Conservation (phyloP, 2,888 invertebrate genomes). For the Fragum whitleyi region DNA sequence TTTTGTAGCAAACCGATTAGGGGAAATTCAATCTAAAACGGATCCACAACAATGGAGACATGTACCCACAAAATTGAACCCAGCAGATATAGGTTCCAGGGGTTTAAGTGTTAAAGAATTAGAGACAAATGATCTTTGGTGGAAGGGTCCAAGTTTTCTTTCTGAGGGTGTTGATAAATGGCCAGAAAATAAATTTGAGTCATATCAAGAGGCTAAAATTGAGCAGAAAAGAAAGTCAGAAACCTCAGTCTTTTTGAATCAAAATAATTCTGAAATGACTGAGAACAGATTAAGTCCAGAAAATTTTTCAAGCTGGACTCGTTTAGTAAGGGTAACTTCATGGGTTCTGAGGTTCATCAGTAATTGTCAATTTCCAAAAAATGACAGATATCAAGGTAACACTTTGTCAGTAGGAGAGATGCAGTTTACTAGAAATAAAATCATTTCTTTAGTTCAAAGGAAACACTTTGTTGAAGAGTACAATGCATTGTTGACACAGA, state of each 20-base stretch:
- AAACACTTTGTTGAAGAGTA: conserved; percentile 25
- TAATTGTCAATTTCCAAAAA: too few species aligned
- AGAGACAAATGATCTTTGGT: conserved; percentile 28
- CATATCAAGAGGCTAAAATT: too few species aligned
- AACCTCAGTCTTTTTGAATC: too few species aligned
- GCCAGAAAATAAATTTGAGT: conserved; percentile 18
- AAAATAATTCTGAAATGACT: too few species aligned
- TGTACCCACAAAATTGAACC: conserved; percentile 36
- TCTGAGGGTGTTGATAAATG: conserved; percentile 7
- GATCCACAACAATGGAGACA: conserved; percentile 51
- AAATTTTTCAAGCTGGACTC: too few species aligned
- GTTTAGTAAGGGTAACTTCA: too few species aligned
- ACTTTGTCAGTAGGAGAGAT: conserved; percentile 5
- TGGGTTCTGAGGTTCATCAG: too few species aligned
- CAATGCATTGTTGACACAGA: conserved; percentile 1
- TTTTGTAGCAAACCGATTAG: conserved; percentile 67
- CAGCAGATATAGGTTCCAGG: conserved; percentile 31
- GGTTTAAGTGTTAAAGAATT: conserved; percentile 11
- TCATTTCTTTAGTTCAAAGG: conserved; percentile 31
- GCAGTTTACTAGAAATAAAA: conserved; percentile 13
- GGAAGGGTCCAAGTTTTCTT: conserved; percentile 48
- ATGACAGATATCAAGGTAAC: too few species aligned
- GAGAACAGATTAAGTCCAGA: too few species aligned
- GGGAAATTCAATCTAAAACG: conserved; percentile 56
- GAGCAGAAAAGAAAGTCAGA: too few species aligned